Evolutionary conservation across 2,888 invertebrate genomes (phyloP).

Genomic region (Epistrophella euchroma): DNA sequence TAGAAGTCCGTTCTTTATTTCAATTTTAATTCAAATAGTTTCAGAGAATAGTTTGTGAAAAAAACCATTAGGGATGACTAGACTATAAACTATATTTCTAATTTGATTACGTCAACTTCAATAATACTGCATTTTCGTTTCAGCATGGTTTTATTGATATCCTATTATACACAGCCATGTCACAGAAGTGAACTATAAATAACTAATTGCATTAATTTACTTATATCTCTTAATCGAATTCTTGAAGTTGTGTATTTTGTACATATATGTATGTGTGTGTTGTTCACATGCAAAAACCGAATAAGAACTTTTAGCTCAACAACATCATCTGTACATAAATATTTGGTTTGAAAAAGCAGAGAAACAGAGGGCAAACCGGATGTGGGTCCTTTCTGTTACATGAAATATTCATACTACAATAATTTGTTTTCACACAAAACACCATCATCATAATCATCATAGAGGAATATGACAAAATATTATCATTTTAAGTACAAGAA

Average conservation of each 20-base stretch:
- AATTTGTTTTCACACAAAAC: slow-evolving; percentile 65
- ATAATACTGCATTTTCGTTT: slow-evolving; percentile 14
- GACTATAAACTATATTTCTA: neutral
- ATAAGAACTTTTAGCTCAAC: slow-evolving; percentile 22
- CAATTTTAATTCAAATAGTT: too few relatives aligned
- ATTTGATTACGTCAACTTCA: slow-evolving; percentile 36
- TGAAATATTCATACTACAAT: slow-evolving; percentile 65
- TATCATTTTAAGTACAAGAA: slow-evolving; percentile 60
- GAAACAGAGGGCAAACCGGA: slow-evolving; percentile 20
- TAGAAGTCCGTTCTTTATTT: too few relatives aligned
- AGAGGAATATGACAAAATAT: slow-evolving; percentile 51
- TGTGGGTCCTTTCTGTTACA: slow-evolving; percentile 28
- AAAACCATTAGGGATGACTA: too few relatives aligned
- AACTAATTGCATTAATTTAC: slow-evolving; percentile 59
- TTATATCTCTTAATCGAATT: slow-evolving; percentile 30
- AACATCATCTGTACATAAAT: slow-evolving; percentile 31
- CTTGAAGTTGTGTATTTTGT: slow-evolving; percentile 3
- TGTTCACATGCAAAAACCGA: slow-evolving; percentile 13
- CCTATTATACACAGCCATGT: neutral
- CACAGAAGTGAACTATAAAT: slow-evolving; percentile 43
- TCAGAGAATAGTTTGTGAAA: too few relatives aligned
- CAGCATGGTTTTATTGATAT: neutral
- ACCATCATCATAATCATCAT: slow-evolving; percentile 38
- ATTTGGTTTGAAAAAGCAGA: slow-evolving; percentile 23
- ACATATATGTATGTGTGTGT: neutral